Percentiles rank a stretch among this genome's conserved stretches.
Conservation (phyloP, 1,140 invertebrate genomes). For the Drosophila azteca region DNA sequence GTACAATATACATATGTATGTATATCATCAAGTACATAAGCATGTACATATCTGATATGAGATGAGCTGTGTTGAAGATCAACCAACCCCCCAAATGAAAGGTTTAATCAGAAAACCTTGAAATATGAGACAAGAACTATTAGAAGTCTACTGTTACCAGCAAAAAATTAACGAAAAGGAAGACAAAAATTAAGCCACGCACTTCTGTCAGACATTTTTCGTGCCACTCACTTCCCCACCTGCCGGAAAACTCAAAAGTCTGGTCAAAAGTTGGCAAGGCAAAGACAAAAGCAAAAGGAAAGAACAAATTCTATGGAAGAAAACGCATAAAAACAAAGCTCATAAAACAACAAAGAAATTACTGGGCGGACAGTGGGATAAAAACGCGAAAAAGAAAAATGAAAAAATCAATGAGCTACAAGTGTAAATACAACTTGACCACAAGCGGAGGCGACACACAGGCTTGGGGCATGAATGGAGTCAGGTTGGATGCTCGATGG, state of each 20-base stretch:
- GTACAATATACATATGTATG: too few relatives aligned
- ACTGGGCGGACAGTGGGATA: conserved; percentile 33
- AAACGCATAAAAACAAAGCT: conserved; percentile 49
- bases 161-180: too few relatives aligned
- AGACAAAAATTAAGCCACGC: neutral
- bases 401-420: conserved; percentile 75
- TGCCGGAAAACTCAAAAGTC: conserved; percentile 55
- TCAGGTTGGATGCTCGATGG: conserved; percentile 40
- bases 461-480: conserved; percentile 5
- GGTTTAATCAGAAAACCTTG: too few relatives aligned
- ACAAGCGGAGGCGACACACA: conserved; percentile 31
- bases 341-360: conserved; percentile 33
- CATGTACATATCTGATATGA: too few relatives aligned
- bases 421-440: conserved; percentile 79
- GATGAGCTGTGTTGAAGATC: too few relatives aligned
- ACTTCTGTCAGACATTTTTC: conserved; percentile 25
- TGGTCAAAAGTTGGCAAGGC: conserved; percentile 66
- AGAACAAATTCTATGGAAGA: conserved; percentile 25
- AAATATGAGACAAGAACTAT: too few relatives aligned
- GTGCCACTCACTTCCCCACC: conserved; percentile 18
- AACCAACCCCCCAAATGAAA: too few relatives aligned
- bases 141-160: too few relatives aligned
- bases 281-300: conserved; percentile 50
- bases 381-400: conserved; percentile 27
- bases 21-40: too few relatives aligned